Conservation (phyloP, 2,888 invertebrate genomes). For the Anagyrus pseudococci region DNA sequence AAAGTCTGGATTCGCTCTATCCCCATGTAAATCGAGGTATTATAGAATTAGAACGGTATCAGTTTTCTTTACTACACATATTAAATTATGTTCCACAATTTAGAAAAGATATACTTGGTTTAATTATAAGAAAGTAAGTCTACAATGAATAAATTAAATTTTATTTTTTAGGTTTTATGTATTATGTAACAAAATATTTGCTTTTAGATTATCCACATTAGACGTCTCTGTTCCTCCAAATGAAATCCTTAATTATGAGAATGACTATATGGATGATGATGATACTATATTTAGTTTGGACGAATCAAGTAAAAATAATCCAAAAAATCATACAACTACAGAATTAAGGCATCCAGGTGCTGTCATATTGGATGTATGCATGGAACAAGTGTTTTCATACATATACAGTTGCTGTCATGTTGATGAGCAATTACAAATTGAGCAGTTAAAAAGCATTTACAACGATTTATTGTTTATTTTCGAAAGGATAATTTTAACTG, state of each 20-base stretch:
- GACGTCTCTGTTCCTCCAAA: conserved; percentile 75
- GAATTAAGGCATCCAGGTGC: conserved; percentile 66
- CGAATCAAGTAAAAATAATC: conserved; percentile 58
- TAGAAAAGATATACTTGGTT: conserved; percentile 72
- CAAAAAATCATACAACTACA: conserved; percentile 44
- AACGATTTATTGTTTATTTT: conserved; percentile 73
- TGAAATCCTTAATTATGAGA: conserved; percentile 64
- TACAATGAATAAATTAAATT: conserved; percentile 31
- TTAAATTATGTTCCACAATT: conserved; percentile 77
- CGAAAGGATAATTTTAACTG: conserved; percentile 81
- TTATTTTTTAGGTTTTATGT: conserved; percentile 7
- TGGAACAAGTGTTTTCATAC: conserved; percentile 76
- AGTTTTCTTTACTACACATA: conserved; percentile 80
- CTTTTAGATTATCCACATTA: conserved; percentile 73
- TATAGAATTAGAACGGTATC: conserved; percentile 75
- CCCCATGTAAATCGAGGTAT: conserved; percentile 79
- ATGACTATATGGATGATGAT: conserved; percentile 61
- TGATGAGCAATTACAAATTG: conserved; percentile 59
- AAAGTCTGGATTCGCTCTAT: conserved; percentile 70
- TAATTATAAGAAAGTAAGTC: conserved; percentile 78
- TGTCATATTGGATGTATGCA: conserved; percentile 77
- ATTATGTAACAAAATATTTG: conserved; percentile 5
- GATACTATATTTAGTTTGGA: conserved; percentile 56
- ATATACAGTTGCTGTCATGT: conserved; percentile 69
- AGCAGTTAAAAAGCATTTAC: conserved; percentile 63